Percentiles rank a stretch among this genome's conserved stretches.
Evolutionary conservation across 1,140 invertebrate species (phyloP).

Genomic region (Phthorimaea operculella): DNA sequence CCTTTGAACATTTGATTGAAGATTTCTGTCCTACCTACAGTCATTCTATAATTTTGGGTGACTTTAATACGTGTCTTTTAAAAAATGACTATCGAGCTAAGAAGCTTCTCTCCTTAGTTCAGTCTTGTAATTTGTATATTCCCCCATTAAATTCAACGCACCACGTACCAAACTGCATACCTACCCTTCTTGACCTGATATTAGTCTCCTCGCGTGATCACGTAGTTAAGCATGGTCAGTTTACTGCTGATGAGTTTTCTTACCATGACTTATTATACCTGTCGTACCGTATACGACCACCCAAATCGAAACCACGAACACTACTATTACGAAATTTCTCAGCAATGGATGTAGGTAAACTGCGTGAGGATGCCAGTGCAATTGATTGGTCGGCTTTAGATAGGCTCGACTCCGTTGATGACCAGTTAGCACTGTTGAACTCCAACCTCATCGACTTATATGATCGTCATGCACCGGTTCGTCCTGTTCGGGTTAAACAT

Average conservation of each 20-base stretch:
- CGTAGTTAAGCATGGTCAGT: conserved; percentile 14
- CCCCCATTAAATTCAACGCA: conserved; percentile 16
- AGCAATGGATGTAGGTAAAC: conserved; percentile 2
- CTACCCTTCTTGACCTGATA: conserved; percentile 16
- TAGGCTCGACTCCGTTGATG: not conserved
- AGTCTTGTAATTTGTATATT: conserved; percentile 13
- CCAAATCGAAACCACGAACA: conserved; percentile 4
- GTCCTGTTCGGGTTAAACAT: conserved; percentile 1
- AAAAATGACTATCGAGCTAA: conserved; percentile 6
- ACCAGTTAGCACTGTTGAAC: conserved; percentile 12
- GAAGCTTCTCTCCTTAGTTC: conserved; percentile 7
- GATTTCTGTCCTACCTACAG: conserved; percentile 8
- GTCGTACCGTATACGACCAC: conserved; percentile 9
- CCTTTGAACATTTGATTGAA: conserved; percentile 17
- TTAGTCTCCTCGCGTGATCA: conserved; percentile 8
- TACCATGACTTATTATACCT: conserved; percentile 6
- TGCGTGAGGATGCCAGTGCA: conserved; percentile 5
- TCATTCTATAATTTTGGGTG: conserved; percentile 19
- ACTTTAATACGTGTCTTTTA: conserved; percentile 18
- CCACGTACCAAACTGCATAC: conserved; percentile 9
- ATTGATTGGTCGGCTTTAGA: conserved; percentile 9
- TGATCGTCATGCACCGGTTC: conserved; percentile 8
- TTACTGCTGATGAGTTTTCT: conserved; percentile 11
- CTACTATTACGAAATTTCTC: conserved; percentile 8
- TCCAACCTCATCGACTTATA: not conserved